Evolutionary conservation across 2,113 vertebrate genomes (phyloP), one percentile per base, ranked within the genome.

Genomic region (Aspiorhynchus laticeps): DNA sequence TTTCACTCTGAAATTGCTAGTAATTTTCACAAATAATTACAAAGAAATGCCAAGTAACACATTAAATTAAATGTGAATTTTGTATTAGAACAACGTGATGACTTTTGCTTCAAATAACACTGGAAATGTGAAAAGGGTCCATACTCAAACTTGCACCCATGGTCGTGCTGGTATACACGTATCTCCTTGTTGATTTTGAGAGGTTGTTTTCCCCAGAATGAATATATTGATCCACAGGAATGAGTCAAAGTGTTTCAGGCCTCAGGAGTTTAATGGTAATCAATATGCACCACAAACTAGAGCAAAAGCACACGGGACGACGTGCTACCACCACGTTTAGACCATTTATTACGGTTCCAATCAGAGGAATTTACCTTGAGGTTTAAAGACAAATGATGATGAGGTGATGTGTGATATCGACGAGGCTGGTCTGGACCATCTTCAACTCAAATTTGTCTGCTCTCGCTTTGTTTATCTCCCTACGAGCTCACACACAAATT

Each of bases 151-250:
- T 69, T 3, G 14, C 69, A 74, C 83, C 69, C 24, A 74, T 84
- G 48, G 21, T 28, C 51, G 12, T 61, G 85, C 36, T 8, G n/a
- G 17, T 28, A 36, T 36, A 69, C 85, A 65, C 17, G 33, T 26
- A 83, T 83, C 61, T 71, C 28, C 74, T 74, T 84, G 85, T 53
- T 75, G 75, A 65, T 48, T 48, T 59, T n/a, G 36, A 26, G 41
- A 51, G 19, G 46, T 65, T 51, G 61, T 87, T 81, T 81, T 76
- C 76, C 43, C 48, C 41, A 69, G 36, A 28, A 86, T 33, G 56
- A 85, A 75, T 46, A 43, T 88, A 88, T 87, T 86, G 87, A 86
- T 87, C 83, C 21, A 51, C 26, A 74, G 75, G 51, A 85, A 73
- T 65, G 82, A 90, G 81, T 71, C 82, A 75, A 71, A 82, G 15